phyloP scores from a whole-genome alignment of 2,113 vertebrate species.

The Oncorhynchus masou region DNA sequence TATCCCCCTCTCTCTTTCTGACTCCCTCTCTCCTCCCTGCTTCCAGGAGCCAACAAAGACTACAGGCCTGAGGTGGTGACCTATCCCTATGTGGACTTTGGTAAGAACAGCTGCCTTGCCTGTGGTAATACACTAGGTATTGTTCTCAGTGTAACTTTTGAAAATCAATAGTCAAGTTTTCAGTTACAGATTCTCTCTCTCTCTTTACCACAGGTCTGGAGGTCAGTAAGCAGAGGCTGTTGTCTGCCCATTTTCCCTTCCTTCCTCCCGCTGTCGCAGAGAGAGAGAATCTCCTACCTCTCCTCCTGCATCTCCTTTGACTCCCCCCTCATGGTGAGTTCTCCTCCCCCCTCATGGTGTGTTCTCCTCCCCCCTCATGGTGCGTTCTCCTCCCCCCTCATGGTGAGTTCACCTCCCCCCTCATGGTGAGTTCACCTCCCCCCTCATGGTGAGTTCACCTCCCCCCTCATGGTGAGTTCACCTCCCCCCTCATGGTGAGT shows the following conservation, averaged over 20 bases:
- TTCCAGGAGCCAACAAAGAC: slow-evolving; percentile 66
- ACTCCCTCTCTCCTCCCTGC: slow-evolving; percentile 43
- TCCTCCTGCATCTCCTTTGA: slow-evolving; percentile 90
- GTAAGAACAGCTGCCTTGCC: slow-evolving; percentile 58
- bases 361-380: slow-evolving; percentile 67
- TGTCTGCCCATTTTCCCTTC: slow-evolving; percentile 85
- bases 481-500: slow-evolving; percentile 82
- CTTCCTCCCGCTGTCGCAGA: slow-evolving; percentile 82
- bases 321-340: slow-evolving; percentile 80
- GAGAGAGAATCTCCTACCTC: slow-evolving; percentile 86
- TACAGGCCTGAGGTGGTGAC: slow-evolving; percentile 82
- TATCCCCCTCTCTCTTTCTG: background rate
- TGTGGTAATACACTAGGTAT: too few species aligned
- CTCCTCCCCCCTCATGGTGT: background rate
- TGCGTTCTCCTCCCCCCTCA: slow-evolving; percentile 53
- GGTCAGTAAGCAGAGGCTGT: slow-evolving; percentile 88
- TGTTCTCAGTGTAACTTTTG: background rate
- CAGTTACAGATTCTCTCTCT: background rate
- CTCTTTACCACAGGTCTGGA: slow-evolving; percentile 72
- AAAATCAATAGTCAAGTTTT: too few species aligned
- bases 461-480: background rate
- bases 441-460: slow-evolving; percentile 75
- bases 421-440: slow-evolving; percentile 52
- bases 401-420: slow-evolving; percentile 2
- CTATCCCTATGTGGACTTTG: slow-evolving; percentile 89